Evolutionary conservation across 1,140 invertebrate genomes (phyloP).

Genomic region (Penaeus vannamei): DNA sequence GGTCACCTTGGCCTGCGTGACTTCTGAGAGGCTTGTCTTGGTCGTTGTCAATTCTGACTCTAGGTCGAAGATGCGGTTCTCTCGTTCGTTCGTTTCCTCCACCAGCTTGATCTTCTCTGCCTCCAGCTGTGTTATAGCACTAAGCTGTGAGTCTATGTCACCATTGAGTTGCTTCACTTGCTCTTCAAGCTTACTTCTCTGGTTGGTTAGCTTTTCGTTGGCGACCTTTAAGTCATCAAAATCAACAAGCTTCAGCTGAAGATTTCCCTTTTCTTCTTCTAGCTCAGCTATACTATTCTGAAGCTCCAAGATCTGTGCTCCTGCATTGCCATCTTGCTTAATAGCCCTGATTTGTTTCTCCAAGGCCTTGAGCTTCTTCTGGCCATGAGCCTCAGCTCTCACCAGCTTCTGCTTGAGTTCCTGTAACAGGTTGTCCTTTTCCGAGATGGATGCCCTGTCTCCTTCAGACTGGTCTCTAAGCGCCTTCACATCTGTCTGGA

Average conservation of each 20-base stretch:
- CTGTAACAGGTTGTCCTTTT: conserved; percentile 80
- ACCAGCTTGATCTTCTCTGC: conserved; percentile 79
- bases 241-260: conserved; percentile 86
- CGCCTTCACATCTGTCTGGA: conserved; percentile 70
- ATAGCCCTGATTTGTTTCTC: conserved; percentile 86
- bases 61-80: conserved; percentile 74
- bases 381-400: conserved; percentile 85
- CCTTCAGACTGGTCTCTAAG: conserved; percentile 68
- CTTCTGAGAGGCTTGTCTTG: conserved; percentile 75
- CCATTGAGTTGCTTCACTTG: conserved; percentile 72
- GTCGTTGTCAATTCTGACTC: conserved; percentile 77
- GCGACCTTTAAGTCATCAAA: conserved; percentile 77
- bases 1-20: conserved; percentile 69
- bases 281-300: conserved; percentile 85
- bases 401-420: conserved; percentile 86
- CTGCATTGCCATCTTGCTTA: conserved; percentile 77
- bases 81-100: conserved; percentile 74
- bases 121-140: conserved; percentile 78
- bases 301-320: conserved; percentile 80
- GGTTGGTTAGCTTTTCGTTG: conserved; percentile 72
- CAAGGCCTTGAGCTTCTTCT: conserved; percentile 85
- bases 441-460: conserved; percentile 43
- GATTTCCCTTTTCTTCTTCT: conserved; percentile 91
- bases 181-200: conserved; percentile 74
- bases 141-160: conserved; percentile 75